phyloP scores from a whole-genome alignment of 1,140 invertebrate species.

The Zaprionus gabonicus region DNA sequence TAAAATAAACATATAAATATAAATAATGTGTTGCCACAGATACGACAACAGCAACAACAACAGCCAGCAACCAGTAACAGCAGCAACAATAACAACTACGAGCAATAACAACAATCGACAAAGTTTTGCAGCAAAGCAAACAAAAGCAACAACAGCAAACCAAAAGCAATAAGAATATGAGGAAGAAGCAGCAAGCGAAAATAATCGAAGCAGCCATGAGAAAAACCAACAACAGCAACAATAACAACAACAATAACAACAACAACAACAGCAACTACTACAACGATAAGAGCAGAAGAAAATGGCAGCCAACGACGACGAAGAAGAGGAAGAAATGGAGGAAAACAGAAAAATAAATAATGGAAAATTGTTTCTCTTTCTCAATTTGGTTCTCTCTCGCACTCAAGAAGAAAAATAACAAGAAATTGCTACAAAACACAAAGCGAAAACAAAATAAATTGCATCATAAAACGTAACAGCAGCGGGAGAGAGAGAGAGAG shows the following conservation, averaged over 20 bases:
- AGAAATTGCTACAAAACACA: conserved; percentile 71
- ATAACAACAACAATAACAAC: not conserved
- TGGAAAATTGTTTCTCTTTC: conserved; percentile 51
- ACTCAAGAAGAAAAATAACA: conserved; percentile 69
- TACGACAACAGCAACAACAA: conserved; percentile 49
- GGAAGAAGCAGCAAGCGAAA: conserved; percentile 45
- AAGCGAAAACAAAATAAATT: conserved; percentile 80
- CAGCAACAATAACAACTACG: not conserved
- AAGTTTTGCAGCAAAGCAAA: conserved; percentile 57
- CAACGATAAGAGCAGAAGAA: conserved; percentile 31
- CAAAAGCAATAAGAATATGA: conserved; percentile 40
- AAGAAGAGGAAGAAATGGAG: conserved; percentile 50
- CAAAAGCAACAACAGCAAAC: conserved; percentile 46
- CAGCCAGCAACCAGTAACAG: conserved; percentile 27
- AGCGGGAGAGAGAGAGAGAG: conserved; percentile 19
- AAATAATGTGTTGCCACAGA: conserved; percentile 77
- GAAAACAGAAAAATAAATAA: conserved; percentile 57
- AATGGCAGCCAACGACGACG: conserved; percentile 46
- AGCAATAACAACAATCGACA: conserved; percentile 45
- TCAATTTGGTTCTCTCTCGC: conserved; percentile 39
- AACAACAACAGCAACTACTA: conserved; percentile 5
- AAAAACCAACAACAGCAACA: conserved; percentile 22
- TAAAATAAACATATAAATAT: conserved; percentile 83
- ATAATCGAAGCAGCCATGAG: conserved; percentile 67
- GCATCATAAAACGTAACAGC: conserved; percentile 68